Conservation (phyloP, 2,888 invertebrate species). For the Neocrepidodera transversa region DNA sequence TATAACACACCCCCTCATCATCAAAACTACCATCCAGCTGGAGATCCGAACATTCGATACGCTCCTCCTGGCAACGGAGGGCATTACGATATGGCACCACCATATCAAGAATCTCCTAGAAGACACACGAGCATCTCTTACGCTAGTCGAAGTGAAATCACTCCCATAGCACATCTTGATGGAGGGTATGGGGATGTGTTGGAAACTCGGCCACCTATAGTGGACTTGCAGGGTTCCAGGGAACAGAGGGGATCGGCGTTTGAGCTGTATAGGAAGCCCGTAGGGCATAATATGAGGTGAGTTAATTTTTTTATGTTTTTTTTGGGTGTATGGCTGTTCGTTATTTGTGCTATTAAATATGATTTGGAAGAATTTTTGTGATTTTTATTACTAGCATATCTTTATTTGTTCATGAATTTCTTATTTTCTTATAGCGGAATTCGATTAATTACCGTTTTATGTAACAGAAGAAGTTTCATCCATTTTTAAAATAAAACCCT, state of each 20-base stretch:
- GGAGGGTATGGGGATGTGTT: conserved; percentile 48
- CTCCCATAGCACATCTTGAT: conserved; percentile 52
- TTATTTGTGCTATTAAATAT: conserved; percentile 11
- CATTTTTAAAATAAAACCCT: too few relatives aligned
- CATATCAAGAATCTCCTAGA: conserved; percentile 54
- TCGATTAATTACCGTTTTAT: too few relatives aligned
- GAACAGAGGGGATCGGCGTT: conserved; percentile 95
- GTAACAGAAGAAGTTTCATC: too few relatives aligned
- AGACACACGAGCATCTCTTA: conserved; percentile 59
- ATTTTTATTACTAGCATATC: too few relatives aligned
- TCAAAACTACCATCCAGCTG: conserved; percentile 50
- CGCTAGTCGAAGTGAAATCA: conserved; percentile 58
- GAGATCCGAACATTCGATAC: conserved; percentile 51
- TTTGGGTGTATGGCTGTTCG: conserved; percentile 18
- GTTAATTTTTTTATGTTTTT: conserved; percentile 34
- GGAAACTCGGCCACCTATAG: conserved; percentile 55
- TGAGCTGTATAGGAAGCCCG: conserved; percentile 90
- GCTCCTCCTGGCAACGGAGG: conserved; percentile 55
- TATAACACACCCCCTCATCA: conserved; percentile 56
- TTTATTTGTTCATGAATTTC: too few relatives aligned
- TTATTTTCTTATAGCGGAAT: too few relatives aligned
- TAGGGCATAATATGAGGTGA: conserved; percentile 84
- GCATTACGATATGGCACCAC: conserved; percentile 58
- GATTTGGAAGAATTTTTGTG: conserved; percentile 23
- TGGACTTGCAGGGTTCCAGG: conserved; percentile 82